These are phyloP conservation scores for Pachycephus smyrnensis DNA, from an alignment of 2,888 invertebrate genomes.

Conservation along the genomic window DNA sequence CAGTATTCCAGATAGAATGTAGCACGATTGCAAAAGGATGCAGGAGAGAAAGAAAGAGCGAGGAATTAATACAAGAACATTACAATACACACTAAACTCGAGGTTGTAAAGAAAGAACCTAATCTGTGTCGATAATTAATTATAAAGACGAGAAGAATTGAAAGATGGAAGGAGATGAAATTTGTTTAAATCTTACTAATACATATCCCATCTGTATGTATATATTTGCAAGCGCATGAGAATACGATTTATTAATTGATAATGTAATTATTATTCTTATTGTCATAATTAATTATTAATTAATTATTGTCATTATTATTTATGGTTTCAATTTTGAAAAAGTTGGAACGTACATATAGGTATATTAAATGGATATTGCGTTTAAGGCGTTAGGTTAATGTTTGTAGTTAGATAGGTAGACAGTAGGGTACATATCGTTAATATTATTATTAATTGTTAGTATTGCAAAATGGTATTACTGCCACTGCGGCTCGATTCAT, in stretches of 20 bases:
- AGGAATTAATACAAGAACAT: constrained; percentile 15
- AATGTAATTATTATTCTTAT: constrained; percentile 45
- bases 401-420: constrained; percentile 52
- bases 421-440: constrained; percentile 59
- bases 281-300: constrained; percentile 31
- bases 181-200: constrained; percentile 50
- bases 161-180: constrained; percentile 16
- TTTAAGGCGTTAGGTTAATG: constrained; percentile 58
- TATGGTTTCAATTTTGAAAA: constrained; percentile 36
- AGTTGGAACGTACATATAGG: constrained; percentile 20
- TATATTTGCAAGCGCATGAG: constrained; percentile 59
- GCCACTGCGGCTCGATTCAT: constrained; percentile 56
- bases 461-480: constrained; percentile 52
- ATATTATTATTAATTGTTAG: constrained; percentile 57
- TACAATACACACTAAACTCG: constrained; percentile 39
- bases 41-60: constrained; percentile 17
- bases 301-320: constrained; percentile 49
- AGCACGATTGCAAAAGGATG: constrained; percentile 41
- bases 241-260: constrained; percentile 49
- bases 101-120: constrained; percentile 55
- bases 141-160: constrained; percentile 31
- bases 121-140: constrained; percentile 54
- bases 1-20: constrained; percentile 56
- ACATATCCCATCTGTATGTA: constrained; percentile 66
- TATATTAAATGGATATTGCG: constrained; percentile 39